Percentiles rank a stretch among this genome's conserved stretches.
These are phyloP conservation scores for Oostethus manadensis DNA, from an alignment of 2,113 vertebrate species.

Conservation along the genomic window DNA sequence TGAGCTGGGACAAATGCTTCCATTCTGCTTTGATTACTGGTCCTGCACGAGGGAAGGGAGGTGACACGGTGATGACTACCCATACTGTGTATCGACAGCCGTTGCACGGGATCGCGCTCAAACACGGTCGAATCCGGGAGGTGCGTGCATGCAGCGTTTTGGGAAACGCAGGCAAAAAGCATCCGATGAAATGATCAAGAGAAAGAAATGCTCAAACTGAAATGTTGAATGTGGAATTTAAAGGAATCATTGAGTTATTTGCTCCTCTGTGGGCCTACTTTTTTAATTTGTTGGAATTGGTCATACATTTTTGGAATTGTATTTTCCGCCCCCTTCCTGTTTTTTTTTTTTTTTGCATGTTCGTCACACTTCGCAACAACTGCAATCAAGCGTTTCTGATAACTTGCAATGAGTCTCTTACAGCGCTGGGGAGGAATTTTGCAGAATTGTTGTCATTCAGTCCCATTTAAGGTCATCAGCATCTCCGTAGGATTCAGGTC, in stretches of 20 bases:
- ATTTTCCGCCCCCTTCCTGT: too few species aligned
- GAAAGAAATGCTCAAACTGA: conserved; percentile 6
- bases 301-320: too few species aligned
- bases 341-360: too few species aligned
- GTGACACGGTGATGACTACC: conserved; percentile 30
- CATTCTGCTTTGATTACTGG: conserved; percentile 16
- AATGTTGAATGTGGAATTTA: neutral
- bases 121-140: conserved; percentile 29
- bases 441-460: too few species aligned
- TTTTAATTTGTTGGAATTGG: too few species aligned
- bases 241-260: neutral
- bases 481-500: too few species aligned
- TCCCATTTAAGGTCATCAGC: too few species aligned
- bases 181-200: conserved; percentile 9
- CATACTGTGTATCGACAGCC: conserved; percentile 8
- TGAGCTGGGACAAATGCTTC: conserved; percentile 24
- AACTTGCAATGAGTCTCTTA: too few species aligned
- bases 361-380: too few species aligned
- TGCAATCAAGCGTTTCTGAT: too few species aligned
- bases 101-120: neutral
- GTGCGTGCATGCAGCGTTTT: conserved; percentile 7
- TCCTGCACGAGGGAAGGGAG: conserved; percentile 6
- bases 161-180: neutral
- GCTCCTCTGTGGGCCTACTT: neutral
- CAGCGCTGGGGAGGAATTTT: too few species aligned